Evolutionary conservation across 1,140 invertebrate species (phyloP).

Genomic region (Neodiprion virginianus): DNA sequence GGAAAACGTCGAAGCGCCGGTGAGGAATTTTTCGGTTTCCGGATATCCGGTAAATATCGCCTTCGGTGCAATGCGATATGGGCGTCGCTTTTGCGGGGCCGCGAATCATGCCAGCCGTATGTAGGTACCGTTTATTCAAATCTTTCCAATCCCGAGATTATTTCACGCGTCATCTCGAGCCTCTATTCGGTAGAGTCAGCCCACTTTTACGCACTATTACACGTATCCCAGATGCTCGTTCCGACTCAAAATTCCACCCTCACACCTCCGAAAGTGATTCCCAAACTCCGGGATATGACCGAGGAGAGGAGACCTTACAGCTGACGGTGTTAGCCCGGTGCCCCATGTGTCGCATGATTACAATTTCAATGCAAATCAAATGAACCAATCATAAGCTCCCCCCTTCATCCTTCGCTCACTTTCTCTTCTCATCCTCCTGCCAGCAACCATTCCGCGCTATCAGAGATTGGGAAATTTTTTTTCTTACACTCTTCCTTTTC

Average conservation of each 20-base stretch:
- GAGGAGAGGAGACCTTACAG: not conserved
- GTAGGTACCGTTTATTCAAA: slow-evolving; percentile 11
- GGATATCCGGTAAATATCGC: not conserved
- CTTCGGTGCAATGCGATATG: not conserved
- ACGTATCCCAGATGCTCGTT: slow-evolving; percentile 13
- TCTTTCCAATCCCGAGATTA: slow-evolving; percentile 15
- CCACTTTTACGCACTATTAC: slow-evolving; percentile 17
- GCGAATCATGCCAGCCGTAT: not conserved
- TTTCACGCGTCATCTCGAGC: slow-evolving; percentile 9
- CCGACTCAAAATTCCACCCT: slow-evolving; percentile 3
- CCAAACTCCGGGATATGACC: not conserved
- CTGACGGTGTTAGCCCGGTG: slow-evolving; percentile 6
- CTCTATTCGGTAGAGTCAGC: not conserved
- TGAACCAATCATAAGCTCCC: slow-evolving; percentile 38
- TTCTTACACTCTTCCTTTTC: not conserved
- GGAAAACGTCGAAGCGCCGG: too few relatives aligned
- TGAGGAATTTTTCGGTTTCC: too few relatives aligned
- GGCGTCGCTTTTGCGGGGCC: not conserved
- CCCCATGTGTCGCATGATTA: slow-evolving; percentile 38
- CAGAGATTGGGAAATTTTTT: slow-evolving; percentile 15
- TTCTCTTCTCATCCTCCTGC: not conserved
- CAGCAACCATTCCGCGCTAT: not conserved
- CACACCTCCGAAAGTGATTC: slow-evolving; percentile 4
- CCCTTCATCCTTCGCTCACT: not conserved
- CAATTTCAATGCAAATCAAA: slow-evolving; percentile 41